A percentile compares a stretch with the other conserved stretches of the same genome.
Conservation (phyloP, 2,888 invertebrate species). For the Lasiommata megera region DNA sequence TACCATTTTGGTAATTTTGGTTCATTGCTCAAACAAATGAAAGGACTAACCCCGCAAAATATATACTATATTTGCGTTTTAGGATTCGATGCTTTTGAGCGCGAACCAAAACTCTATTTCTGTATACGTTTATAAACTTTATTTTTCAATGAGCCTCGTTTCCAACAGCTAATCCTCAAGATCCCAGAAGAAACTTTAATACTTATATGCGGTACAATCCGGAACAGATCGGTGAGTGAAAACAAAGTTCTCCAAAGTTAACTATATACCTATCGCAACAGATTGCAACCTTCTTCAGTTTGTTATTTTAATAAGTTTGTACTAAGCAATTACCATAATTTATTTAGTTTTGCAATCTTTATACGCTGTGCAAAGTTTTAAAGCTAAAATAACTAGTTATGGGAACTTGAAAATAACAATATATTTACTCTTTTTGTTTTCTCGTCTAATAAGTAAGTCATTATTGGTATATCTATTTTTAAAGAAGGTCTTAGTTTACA, state of each 20-base stretch:
- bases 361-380: slow-evolving; percentile 1
- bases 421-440: no score
- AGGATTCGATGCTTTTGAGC: no score
- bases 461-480: no score
- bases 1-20: no score
- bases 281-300: slow-evolving; percentile 9
- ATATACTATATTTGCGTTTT: no score
- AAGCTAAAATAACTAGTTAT: not conserved
- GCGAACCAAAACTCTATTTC: no score
- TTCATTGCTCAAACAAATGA: no score
- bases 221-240: slow-evolving; percentile 61
- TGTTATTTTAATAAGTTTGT: slow-evolving; percentile 3
- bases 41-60: no score
- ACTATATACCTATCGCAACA: slow-evolving; percentile 8
- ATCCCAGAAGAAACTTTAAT: slow-evolving; percentile 66
- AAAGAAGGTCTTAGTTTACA: no score
- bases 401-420: no score
- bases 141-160: slow-evolving; percentile 33
- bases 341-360: slow-evolving; percentile 11
- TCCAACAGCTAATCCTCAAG: slow-evolving; percentile 62
- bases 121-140: no score
- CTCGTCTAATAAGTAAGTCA: no score
- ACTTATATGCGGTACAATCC: slow-evolving; percentile 63
- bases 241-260: slow-evolving; percentile 11
- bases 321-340: slow-evolving; percentile 7